Base-by-base conservation (phyloP, 2,888 invertebrate genomes). In the Blomia tropicalis region DNA sequence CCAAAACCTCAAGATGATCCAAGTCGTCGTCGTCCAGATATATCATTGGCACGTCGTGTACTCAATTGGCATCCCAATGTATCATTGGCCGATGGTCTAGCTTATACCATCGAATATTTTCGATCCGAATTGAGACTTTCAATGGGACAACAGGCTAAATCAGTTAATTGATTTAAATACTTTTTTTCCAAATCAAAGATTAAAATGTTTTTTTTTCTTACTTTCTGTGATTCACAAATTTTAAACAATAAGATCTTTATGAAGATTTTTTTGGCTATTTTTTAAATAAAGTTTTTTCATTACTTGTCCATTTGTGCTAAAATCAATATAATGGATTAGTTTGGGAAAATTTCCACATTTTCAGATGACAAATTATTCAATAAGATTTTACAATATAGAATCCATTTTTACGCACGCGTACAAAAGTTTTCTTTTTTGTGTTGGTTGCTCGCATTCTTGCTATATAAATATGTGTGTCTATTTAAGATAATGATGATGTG, bases 1-100 rank as follows among this genome's bases (percentile, higher is more conserved):
- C 83, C 86, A 23, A 87, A 90, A 3, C 86, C 93, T 56, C 85
- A 89, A 73, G 98, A 98, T 74, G 98, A 99, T 77, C 98, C 98
- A 0, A 90, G 91, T 73, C 79, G 90, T 66, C 79, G 98, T 54
- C 83, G 85, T 68, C 98, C 98, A 0, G 91, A 96, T 73, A 99
- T 99, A 68, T 80, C 82, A 0, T 77, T 88, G 63, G 98, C 98
- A 2, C 84, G 84, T 70, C 80, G 80, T 64, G 80, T 83, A 70
- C 78, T 98, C 17, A 80, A 84, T 65, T 98, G 98, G 98, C 81
- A 85, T 71, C 96, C 98, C 7, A 87, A 85, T 78, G 87, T 89
- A 17, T 79, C 85, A 2, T 77, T 98, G 69, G 80, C 83, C 73
- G 82, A 83, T 63, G 98, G 98, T 29, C 79, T 98, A 17, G 82